These are phyloP conservation scores for Ophion ellenae DNA, from an alignment of 2,888 invertebrate genomes.

Conservation along the genomic window DNA sequence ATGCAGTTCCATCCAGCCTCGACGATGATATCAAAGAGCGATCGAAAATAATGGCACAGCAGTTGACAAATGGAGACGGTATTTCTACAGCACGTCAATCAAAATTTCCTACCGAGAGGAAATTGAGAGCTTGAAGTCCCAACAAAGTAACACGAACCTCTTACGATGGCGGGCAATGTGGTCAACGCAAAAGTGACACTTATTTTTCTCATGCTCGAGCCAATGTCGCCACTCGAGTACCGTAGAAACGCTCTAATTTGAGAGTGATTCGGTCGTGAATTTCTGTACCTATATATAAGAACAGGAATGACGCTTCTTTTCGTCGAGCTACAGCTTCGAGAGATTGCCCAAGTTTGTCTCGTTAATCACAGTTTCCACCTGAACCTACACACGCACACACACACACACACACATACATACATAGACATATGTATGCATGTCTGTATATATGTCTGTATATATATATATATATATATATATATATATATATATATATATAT, in stretches of 20 bases:
- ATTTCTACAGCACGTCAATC: neutral
- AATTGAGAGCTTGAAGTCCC: neutral
- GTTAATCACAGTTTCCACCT: conserved; percentile 62
- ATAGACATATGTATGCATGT: neutral
- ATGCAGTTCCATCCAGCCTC: too few relatives aligned
- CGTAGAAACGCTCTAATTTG: conserved; percentile 49
- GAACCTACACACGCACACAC: neutral
- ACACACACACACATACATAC: neutral
- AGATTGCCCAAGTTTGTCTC: conserved; percentile 67
- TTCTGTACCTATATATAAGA: neutral
- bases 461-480: too few relatives aligned
- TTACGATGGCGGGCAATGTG: neutral
- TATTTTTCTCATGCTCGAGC: neutral
- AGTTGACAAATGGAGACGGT: neutral
- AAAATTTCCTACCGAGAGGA: neutral
- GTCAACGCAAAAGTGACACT: neutral
- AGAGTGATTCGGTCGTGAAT: conserved; percentile 4
- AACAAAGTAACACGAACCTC: neutral
- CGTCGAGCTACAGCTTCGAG: conserved; percentile 52
- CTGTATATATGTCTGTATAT: too few relatives aligned
- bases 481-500: too few relatives aligned
- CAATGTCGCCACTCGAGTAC: neutral
- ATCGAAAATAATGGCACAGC: neutral
- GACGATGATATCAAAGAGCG: neutral
- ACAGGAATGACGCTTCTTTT: conserved; percentile 47